Percentiles rank a stretch among this genome's conserved stretches.
These are phyloP conservation scores for Saccostrea cuccullata DNA, from an alignment of 1,140 invertebrate genomes.

Conservation along the genomic window DNA sequence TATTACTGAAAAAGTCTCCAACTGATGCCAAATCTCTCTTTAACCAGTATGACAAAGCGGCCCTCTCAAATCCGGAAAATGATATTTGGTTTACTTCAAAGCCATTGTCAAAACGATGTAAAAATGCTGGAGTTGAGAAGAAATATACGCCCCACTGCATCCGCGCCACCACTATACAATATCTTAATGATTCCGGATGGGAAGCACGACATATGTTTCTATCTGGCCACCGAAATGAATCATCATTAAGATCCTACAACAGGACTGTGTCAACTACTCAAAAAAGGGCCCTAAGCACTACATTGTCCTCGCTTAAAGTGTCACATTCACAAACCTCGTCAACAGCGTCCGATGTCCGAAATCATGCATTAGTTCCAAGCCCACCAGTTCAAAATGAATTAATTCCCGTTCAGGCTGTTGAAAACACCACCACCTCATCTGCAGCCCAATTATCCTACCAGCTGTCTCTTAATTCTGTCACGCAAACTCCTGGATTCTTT, in stretches of 20 bases:
- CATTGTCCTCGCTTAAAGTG: neutral
- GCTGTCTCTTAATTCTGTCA: neutral
- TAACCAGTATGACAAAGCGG: neutral
- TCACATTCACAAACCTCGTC: neutral
- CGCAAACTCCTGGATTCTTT: neutral
- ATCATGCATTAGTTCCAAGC: neutral
- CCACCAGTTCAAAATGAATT: neutral
- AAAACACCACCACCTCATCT: neutral
- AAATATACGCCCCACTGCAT: no score
- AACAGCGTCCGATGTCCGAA: neutral
- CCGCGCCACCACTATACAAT: no score
- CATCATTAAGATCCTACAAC: neutral
- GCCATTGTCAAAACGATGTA: neutral
- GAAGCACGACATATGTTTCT: neutral
- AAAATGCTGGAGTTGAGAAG: neutral
- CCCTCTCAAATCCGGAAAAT: neutral
- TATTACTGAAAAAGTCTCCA: neutral
- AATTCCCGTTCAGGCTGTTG: neutral
- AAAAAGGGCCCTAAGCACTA: neutral
- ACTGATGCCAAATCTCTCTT: neutral
- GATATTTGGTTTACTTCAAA: neutral
- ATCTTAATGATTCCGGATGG: no score
- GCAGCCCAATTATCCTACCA: neutral
- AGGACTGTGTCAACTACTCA: neutral
- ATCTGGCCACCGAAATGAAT: neutral